These are phyloP conservation scores for Syrista parreyssii DNA, from an alignment of 2,888 invertebrate species.

Conservation along the genomic window DNA sequence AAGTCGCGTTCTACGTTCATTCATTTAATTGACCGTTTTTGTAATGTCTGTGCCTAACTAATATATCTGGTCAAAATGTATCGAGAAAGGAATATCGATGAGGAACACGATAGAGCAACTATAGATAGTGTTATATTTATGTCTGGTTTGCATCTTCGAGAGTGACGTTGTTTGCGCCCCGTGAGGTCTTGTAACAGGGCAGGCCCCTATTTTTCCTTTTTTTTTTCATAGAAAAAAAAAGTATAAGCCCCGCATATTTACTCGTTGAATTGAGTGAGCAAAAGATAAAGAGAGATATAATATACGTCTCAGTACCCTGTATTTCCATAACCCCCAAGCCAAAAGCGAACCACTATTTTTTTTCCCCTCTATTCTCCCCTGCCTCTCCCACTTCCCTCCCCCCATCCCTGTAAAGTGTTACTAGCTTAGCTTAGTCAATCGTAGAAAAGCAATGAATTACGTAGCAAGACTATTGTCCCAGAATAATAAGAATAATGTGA, in stretches of 20 bases:
- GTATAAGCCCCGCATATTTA: neutral
- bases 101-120: constrained; percentile 37
- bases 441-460: constrained; percentile 53
- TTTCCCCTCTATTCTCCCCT: constrained; percentile 19
- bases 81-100: constrained; percentile 11
- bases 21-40: constrained; percentile 38
- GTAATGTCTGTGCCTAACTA: constrained; percentile 47
- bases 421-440: constrained; percentile 58
- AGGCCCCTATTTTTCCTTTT: constrained; percentile 55
- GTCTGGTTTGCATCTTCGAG: constrained; percentile 57
- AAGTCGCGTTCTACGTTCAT: neutral
- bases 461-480: constrained; percentile 55
- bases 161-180: constrained; percentile 54
- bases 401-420: constrained; percentile 48
- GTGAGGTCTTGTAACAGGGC: constrained; percentile 59
- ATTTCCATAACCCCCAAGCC: neutral
- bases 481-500: constrained; percentile 54
- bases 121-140: constrained; percentile 55
- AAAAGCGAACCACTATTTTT: neutral
- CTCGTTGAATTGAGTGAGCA: neutral
- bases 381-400: constrained; percentile 31
- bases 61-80: constrained; percentile 48
- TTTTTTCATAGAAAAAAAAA: neutral
- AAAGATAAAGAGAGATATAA: neutral
- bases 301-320: neutral